Evolutionary conservation across 2,113 vertebrate genomes (phyloP).

Genomic region (Bubo scandiacus): DNA sequence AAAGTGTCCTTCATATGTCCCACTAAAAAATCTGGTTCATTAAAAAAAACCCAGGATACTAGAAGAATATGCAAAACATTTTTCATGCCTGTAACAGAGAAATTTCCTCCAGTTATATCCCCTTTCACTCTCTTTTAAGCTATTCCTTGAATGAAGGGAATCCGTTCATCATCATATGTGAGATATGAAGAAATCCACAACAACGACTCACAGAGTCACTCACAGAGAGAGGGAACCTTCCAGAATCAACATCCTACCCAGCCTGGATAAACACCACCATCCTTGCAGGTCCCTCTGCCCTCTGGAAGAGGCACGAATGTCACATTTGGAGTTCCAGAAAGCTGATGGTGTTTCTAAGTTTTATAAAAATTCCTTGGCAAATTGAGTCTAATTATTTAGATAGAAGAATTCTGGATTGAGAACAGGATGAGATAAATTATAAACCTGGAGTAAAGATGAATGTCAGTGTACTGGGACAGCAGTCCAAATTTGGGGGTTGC

Average conservation of each 20-base stretch:
- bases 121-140: background rate
- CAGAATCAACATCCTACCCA: background rate
- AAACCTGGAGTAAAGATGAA: background rate
- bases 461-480: background rate
- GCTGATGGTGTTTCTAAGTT: background rate
- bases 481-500: background rate
- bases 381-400: background rate
- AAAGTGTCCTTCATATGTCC: background rate
- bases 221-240: background rate
- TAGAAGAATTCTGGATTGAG: background rate
- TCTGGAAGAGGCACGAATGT: background rate
- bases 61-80: background rate
- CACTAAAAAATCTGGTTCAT: background rate
- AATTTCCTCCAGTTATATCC: background rate
- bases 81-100: background rate
- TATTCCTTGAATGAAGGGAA: background rate
- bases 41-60: fast-evolving
- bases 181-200: background rate
- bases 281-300: background rate
- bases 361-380: background rate
- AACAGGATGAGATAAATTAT: background rate
- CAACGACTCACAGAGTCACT: background rate
- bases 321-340: background rate
- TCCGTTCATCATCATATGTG: fast-evolving
- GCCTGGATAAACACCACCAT: background rate